Percentiles rank a stretch among this genome's conserved stretches.
These are phyloP conservation scores for Drosophila ochracea DNA, from an alignment of 2,888 invertebrate species.

Conservation along the genomic window DNA sequence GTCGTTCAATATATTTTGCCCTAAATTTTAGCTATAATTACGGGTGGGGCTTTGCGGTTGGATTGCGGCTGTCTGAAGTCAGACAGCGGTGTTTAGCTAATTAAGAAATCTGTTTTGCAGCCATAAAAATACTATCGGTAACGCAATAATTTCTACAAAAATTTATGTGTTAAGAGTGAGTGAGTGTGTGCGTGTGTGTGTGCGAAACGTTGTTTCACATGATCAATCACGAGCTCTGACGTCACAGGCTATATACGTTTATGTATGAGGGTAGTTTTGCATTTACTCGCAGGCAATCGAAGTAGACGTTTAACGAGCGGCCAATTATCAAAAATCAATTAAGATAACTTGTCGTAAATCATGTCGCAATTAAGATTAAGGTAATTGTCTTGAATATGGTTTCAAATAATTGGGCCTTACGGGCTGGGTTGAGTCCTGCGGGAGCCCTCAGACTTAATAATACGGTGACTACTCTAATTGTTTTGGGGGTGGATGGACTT, in stretches of 20 bases:
- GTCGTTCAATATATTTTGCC: neutral
- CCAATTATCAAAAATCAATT: slow-evolving; percentile 77
- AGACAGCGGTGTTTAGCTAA: slow-evolving; percentile 43
- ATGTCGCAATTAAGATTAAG: slow-evolving; percentile 68
- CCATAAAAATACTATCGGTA: slow-evolving; percentile 73
- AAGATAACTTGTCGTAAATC: slow-evolving; percentile 72
- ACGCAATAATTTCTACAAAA: slow-evolving; percentile 58
- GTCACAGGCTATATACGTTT: slow-evolving; percentile 49
- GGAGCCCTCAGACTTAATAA: neutral
- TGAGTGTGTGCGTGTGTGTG: slow-evolving; percentile 7
- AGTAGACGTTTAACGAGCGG: slow-evolving; percentile 46
- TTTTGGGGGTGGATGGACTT: slow-evolving; percentile 4
- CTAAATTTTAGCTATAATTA: slow-evolving; percentile 50
- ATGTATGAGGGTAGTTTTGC: slow-evolving; percentile 34
- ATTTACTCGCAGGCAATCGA: slow-evolving; percentile 33
- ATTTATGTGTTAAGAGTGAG: slow-evolving; percentile 23
- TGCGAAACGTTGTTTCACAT: slow-evolving; percentile 54
- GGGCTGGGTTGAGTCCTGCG: slow-evolving; percentile 12
- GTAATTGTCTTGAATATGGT: slow-evolving; percentile 66
- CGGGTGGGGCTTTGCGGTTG: slow-evolving; percentile 6
- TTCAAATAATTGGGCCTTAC: slow-evolving; percentile 49
- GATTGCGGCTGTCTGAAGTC: slow-evolving; percentile 10
- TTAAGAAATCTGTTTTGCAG: slow-evolving; percentile 72
- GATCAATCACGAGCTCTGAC: slow-evolving; percentile 82
- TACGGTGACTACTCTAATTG: slow-evolving; percentile 6